These are phyloP conservation scores for Calidris pugnax DNA, from an alignment of 2,113 vertebrate genomes.

Conservation along the genomic window DNA sequence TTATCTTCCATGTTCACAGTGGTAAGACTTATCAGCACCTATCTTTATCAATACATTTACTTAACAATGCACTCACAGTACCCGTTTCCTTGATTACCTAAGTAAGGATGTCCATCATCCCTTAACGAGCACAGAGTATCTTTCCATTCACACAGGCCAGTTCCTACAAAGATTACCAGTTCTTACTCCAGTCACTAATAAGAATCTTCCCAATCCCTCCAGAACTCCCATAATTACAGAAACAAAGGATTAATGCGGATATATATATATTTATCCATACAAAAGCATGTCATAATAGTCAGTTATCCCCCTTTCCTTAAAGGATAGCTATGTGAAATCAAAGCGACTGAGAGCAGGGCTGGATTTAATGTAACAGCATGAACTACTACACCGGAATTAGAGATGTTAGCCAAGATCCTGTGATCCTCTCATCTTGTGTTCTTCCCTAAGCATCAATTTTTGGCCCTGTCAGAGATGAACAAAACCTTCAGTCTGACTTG, in stretches of 20 bases:
- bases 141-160: not conserved
- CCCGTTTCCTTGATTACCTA: not conserved
- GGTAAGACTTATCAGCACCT: not conserved
- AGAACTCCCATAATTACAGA: not conserved
- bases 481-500: constrained; percentile 1
- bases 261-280: not conserved
- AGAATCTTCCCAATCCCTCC: not conserved
- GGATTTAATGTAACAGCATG: not conserved
- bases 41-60: not conserved
- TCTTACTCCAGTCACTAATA: not conserved
- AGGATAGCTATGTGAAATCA: not conserved
- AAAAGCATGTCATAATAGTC: not conserved
- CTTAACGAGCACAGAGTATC: not conserved
- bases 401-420: not conserved
- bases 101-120: not conserved
- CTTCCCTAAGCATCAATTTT: constrained; percentile 4
- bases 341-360: not conserved
- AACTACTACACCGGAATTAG: constrained; percentile 11
- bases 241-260: not conserved
- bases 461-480: constrained; percentile 3
- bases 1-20: not conserved
- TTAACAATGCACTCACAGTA: not conserved
- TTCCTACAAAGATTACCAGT: not conserved
- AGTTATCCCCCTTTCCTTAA: not conserved
- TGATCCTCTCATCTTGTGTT: constrained; percentile 16